Evolutionary conservation across 2,888 invertebrate species (phyloP).

Genomic region (Argyra leucocephala): DNA sequence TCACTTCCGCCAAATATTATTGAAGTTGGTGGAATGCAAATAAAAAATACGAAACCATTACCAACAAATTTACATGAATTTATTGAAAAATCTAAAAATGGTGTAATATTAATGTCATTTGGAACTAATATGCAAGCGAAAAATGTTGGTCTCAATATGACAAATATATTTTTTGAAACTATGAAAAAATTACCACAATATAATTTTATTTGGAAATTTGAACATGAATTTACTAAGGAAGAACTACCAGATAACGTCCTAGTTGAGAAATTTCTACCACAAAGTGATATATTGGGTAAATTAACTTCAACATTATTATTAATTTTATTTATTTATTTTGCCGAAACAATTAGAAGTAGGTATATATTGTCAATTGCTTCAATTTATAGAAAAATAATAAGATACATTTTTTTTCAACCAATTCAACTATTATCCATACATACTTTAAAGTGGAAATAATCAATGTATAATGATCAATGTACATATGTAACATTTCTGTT

Average conservation of each 20-base stretch:
- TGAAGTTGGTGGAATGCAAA: slow-evolving; percentile 39
- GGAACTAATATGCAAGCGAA: slow-evolving; percentile 32
- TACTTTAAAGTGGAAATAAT: too few species aligned
- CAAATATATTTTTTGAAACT: slow-evolving; percentile 28
- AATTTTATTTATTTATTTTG: too few species aligned
- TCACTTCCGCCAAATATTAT: slow-evolving; percentile 38
- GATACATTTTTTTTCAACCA: too few species aligned
- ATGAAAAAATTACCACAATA: slow-evolving; percentile 32
- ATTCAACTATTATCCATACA: too few species aligned
- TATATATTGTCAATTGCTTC: too few species aligned
- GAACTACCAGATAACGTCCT: slow-evolving; percentile 43
- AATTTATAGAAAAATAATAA: too few species aligned
- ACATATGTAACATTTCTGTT: too few species aligned
- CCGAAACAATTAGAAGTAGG: too few species aligned
- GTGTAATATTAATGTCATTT: slow-evolving; percentile 36
- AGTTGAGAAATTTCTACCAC: slow-evolving; percentile 45
- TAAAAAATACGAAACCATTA: slow-evolving; percentile 29
- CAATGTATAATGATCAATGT: too few species aligned
- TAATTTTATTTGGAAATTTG: slow-evolving; percentile 40
- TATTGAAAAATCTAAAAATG: slow-evolving; percentile 30
- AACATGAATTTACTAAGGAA: slow-evolving; percentile 17
- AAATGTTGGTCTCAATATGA: slow-evolving; percentile 21
- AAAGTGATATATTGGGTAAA: slow-evolving; percentile 46
- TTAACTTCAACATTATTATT: slow-evolving; percentile 15
- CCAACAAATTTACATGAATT: slow-evolving; percentile 30